phyloP scores from a whole-genome alignment of 2,888 invertebrate genomes.

The Aplocera efformata region DNA sequence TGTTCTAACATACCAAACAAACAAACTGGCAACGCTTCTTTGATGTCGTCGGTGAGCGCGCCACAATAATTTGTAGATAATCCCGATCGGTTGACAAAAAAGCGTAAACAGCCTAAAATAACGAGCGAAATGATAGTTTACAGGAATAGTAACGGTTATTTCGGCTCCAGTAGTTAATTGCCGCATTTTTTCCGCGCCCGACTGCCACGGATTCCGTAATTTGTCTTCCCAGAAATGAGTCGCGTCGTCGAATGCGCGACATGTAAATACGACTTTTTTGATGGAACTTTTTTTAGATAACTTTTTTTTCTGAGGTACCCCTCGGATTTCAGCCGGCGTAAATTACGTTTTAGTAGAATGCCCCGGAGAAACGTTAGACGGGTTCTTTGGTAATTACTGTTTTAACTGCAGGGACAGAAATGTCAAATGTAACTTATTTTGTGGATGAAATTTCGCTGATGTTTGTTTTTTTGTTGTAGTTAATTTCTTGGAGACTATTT shows the following conservation, averaged over 20 bases:
- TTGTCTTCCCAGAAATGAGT: constrained; percentile 80
- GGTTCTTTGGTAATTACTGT: constrained; percentile 73
- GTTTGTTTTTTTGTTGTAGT: constrained; percentile 32
- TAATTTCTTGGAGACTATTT: constrained; percentile 33
- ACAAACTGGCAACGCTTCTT: constrained; percentile 39
- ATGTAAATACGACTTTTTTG: constrained; percentile 58
- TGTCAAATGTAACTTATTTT: constrained; percentile 71
- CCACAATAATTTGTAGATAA: constrained; percentile 51
- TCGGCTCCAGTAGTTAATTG: constrained; percentile 68
- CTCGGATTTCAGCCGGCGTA: constrained; percentile 70
- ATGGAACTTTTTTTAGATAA: constrained; percentile 31
- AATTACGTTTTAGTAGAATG: constrained; percentile 75
- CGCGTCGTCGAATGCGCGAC: constrained; percentile 77
- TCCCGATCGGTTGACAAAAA: constrained; percentile 51
- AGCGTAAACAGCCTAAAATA: constrained; percentile 63
- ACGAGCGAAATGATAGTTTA: constrained; percentile 64
- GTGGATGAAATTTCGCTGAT: constrained; percentile 50
- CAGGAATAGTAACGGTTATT: constrained; percentile 68
- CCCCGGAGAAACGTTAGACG: constrained; percentile 76
- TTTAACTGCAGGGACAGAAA: constrained; percentile 73
- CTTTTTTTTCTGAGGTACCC: constrained; percentile 42
- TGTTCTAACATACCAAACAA: constrained; percentile 40
- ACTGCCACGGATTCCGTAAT: constrained; percentile 73
- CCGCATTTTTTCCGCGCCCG: constrained; percentile 72
- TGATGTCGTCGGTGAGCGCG: constrained; percentile 41